Base-by-base conservation (phyloP, 2,888 invertebrate species). In the Leuctra nigra region DNA sequence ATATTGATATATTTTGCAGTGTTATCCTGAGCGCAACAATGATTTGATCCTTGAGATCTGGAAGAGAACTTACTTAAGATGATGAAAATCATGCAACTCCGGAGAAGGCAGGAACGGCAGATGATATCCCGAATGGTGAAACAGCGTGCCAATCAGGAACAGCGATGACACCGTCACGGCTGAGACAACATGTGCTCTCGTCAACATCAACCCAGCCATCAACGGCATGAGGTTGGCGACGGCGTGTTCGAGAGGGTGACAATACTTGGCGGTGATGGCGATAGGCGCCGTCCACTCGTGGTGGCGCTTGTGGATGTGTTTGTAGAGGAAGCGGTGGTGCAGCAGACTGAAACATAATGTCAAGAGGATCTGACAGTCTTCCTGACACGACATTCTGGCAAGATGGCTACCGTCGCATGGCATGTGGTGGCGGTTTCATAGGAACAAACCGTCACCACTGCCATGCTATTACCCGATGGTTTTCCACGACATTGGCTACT, bases 221-320 rank as follows among this genome's bases (percentile, higher is more conserved):
- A 72, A 70, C 1, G 77, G 77, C 14, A 75, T 58, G 44, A 77
- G 58, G 65, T 77, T 77, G 50, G 74, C 72, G 18, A 77, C 29
- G 13, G 73, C 56, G 63, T 77, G 75, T 61, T 76, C 76, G 16
- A 76, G 33, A 1, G 76, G 76, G 63, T 76, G 76, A 55, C 73
- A 71, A 62, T 76, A 76, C 23, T 75, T 61, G 20, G 73, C 67
- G 0, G 73, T 68, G 33, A 76, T 65, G 14, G 76, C 73, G 39
- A 77, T 73, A 9, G 78, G 77, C 1, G 77, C 73, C 1, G 73
- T 75, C 77, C 77, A 78, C 64, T 78, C 77, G 63, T 78, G 78
- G 64, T 78, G 78, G 38, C 68, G 65, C 65, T 78, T 78, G 68
- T 78, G 78, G 58, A 77, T 70, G 63, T 72, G 66, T 60, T 73